Base-by-base conservation (phyloP, 2,888 invertebrate genomes). In the Venustoraphidia nigricollis region DNA sequence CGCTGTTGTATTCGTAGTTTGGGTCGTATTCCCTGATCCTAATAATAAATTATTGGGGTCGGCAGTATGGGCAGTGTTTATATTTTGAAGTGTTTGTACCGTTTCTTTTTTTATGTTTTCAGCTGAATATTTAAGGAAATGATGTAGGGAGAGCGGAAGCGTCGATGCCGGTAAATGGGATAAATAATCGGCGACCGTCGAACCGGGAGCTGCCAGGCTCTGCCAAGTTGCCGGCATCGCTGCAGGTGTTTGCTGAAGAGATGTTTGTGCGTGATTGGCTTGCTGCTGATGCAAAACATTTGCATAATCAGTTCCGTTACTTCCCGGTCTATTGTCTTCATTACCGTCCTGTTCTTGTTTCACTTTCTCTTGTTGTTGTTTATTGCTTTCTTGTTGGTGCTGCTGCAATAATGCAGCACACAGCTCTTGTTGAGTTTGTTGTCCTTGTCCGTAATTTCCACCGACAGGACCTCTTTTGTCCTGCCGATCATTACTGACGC, bases 121-220 rank as follows among this genome's bases (percentile, higher is more conserved):
- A 0, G 81, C 81, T 2, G 87, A 86, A 66, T 88, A 88, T 64
- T 87, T 88, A 37, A 89, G 72, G 56, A 89, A 81, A 63, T 89
- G 88, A 62, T 89, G 89, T 46, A 89, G 67, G 34, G 86, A 86
- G 48, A 89, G 66, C 0, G 88, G 88, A 55, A 83, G 62, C 27
- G 81, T 81, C 40, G 79, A 79, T 46, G 82, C 79, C 43, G 83
- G 81, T 54, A 89, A 66, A 51, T 88, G 85, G 9, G 87, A 86
- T 50, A 89, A 72, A 64, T 89, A 89, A 66, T 89, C 88, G 9
- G 87, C 88, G 9, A 89, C 88, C 0, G 87, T 84, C 1, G 85
- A 82, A 47, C 86, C 85, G 8, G 69, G 63, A 36, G 70, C 59
- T 2, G 68, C 74, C 38, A 84, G 66, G 2, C 81, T 76, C 63